Conservation (phyloP, 1,140 invertebrate genomes). For the Conus betulinus region DNA sequence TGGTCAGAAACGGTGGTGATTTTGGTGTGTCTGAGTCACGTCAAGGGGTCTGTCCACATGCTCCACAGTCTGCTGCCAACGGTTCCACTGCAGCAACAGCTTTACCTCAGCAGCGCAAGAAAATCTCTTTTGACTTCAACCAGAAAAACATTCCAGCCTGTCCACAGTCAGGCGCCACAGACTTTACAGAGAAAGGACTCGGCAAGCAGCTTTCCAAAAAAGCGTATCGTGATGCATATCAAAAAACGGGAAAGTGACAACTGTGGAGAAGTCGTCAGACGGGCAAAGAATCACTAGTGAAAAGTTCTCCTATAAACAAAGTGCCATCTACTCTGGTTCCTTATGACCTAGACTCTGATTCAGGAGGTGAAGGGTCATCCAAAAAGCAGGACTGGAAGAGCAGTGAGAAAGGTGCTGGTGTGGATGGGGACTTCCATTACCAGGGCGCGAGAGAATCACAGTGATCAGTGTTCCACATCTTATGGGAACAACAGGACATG, state of each 20-base stretch:
- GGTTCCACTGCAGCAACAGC: constrained; percentile 13
- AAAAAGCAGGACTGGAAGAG: background rate
- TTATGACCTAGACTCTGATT: constrained; percentile 71
- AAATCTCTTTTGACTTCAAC: background rate
- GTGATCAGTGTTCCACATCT: background rate
- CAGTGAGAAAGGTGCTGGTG: background rate
- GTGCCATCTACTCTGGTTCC: constrained; percentile 67
- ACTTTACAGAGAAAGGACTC: constrained; percentile 9
- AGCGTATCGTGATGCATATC: constrained; percentile 72
- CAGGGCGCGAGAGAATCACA: background rate
- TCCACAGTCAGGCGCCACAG: background rate
- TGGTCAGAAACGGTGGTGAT: background rate
- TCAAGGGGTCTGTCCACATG: background rate
- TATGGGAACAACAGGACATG: background rate
- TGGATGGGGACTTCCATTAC: background rate
- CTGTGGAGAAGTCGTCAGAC: constrained; percentile 65
- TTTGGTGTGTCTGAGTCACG: background rate
- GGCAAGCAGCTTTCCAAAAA: background rate
- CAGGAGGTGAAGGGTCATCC: constrained; percentile 39
- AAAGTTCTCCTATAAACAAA: background rate
- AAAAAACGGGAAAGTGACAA: constrained; percentile 71
- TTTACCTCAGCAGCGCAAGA: background rate
- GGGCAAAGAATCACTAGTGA: constrained; percentile 45
- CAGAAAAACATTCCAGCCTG: constrained; percentile 1
- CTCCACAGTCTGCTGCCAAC: background rate